phyloP scores from a whole-genome alignment of 2,113 vertebrate genomes.

The Aegithalos caudatus region DNA sequence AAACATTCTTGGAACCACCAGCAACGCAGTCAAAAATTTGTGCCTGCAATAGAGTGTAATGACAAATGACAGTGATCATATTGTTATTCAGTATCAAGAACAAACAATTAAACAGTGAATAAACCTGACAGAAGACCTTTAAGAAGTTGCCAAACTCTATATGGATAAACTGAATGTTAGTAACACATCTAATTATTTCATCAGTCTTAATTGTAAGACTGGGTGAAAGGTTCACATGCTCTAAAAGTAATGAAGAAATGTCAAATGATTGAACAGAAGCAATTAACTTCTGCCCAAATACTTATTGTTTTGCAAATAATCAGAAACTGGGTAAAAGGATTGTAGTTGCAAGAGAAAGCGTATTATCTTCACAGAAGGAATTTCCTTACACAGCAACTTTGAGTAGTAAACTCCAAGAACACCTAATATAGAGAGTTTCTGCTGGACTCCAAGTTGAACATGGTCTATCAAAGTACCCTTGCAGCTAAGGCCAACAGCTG shows the following conservation, averaged over 20 bases:
- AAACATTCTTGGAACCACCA: background rate
- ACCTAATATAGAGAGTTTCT: background rate
- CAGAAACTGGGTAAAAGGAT: slow-evolving; percentile 54
- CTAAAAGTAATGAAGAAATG: slow-evolving; percentile 72
- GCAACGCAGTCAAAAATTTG: slow-evolving; percentile 20
- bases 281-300: slow-evolving; percentile 70
- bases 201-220: slow-evolving; percentile 79
- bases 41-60: slow-evolving; percentile 15
- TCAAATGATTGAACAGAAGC: slow-evolving; percentile 67
- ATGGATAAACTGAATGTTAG: slow-evolving; percentile 80
- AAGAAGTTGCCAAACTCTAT: slow-evolving; percentile 74
- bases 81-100: slow-evolving; percentile 64
- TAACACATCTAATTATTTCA: slow-evolving; percentile 78
- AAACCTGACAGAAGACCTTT: slow-evolving; percentile 82
- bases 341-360: slow-evolving; percentile 36
- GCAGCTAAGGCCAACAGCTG: background rate
- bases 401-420: background rate
- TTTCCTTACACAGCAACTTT: background rate
- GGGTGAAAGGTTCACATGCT: slow-evolving; percentile 51
- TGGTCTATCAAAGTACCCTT: background rate
- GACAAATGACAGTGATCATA: slow-evolving; percentile 60
- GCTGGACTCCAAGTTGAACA: background rate
- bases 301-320: slow-evolving; percentile 69
- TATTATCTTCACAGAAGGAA: slow-evolving; percentile 5
- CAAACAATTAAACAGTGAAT: slow-evolving; percentile 76